A percentile compares a stretch with the other conserved stretches of the same genome.
Conservation (phyloP, 1,140 invertebrate genomes). For the Caerostris darwini region DNA sequence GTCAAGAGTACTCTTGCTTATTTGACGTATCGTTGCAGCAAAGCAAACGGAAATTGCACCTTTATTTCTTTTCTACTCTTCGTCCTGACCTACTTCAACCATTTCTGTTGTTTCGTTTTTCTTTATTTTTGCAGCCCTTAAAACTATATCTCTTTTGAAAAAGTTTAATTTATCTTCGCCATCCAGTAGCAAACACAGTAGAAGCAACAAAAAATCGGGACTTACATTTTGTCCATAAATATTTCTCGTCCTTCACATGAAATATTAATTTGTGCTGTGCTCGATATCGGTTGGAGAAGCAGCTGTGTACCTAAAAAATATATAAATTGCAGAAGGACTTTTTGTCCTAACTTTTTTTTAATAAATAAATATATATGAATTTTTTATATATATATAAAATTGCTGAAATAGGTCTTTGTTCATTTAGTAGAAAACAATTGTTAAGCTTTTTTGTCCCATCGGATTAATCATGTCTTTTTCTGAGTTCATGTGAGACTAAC, state of each 20-base stretch:
- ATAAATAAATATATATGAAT: no score
- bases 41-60: constrained; percentile 8
- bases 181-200: neutral
- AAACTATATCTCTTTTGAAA: neutral
- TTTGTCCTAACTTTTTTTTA: no score
- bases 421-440: no score
- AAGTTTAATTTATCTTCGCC: constrained; percentile 4
- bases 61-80: neutral
- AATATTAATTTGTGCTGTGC: constrained; percentile 4
- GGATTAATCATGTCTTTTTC: no score
- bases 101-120: neutral
- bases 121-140: neutral
- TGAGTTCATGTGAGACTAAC: no score
- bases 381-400: no score
- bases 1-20: neutral
- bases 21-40: constrained; percentile 9
- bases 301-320: constrained; percentile 4
- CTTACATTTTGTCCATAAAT: neutral
- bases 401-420: no score
- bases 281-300: neutral
- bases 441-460: no score
- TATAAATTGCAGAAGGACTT: neutral
- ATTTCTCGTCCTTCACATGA: neutral
- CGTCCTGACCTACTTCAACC: neutral
- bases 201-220: neutral